Evolutionary conservation across 1,140 invertebrate genomes (phyloP).

Genomic region (Bicyclus anynana): DNA sequence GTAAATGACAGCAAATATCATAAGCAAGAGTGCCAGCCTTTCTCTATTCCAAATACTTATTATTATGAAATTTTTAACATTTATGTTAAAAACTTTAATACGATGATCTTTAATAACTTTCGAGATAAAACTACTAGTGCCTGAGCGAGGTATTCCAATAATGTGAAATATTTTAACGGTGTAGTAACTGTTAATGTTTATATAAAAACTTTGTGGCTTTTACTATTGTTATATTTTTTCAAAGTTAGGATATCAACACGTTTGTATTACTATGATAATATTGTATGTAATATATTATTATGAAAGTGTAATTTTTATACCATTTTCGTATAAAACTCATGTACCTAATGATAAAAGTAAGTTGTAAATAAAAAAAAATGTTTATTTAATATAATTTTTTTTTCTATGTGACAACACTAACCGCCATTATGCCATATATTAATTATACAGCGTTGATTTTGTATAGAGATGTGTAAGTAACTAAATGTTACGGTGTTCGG

Average conservation of each 20-base stretch:
- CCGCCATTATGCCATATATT: slow-evolving; percentile 61
- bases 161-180: slow-evolving; percentile 50
- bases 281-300: slow-evolving; percentile 68
- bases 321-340: slow-evolving; percentile 75
- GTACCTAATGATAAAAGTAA: slow-evolving; percentile 73
- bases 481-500: slow-evolving; percentile 58
- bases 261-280: slow-evolving; percentile 70
- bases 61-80: slow-evolving; percentile 46
- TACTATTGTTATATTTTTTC: slow-evolving; percentile 76
- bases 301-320: slow-evolving; percentile 76
- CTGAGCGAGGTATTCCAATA: slow-evolving; percentile 62
- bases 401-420: slow-evolving; percentile 74
- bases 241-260: slow-evolving; percentile 66
- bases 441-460: slow-evolving; percentile 62
- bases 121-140: slow-evolving; percentile 57
- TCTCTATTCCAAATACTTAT: slow-evolving; percentile 49
- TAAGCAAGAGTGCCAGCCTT: slow-evolving; percentile 62
- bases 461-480: slow-evolving; percentile 68
- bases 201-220: slow-evolving; percentile 65
- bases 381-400: slow-evolving; percentile 69
- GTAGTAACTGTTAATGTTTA: slow-evolving; percentile 57
- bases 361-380: slow-evolving; percentile 72
- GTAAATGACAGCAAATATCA: slow-evolving; percentile 57
- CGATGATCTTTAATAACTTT: slow-evolving; percentile 34
- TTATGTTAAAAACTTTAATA: slow-evolving; percentile 46